phyloP scores from a whole-genome alignment of 2,113 vertebrate species.

The Protobothrops mucrosquamatus region DNA sequence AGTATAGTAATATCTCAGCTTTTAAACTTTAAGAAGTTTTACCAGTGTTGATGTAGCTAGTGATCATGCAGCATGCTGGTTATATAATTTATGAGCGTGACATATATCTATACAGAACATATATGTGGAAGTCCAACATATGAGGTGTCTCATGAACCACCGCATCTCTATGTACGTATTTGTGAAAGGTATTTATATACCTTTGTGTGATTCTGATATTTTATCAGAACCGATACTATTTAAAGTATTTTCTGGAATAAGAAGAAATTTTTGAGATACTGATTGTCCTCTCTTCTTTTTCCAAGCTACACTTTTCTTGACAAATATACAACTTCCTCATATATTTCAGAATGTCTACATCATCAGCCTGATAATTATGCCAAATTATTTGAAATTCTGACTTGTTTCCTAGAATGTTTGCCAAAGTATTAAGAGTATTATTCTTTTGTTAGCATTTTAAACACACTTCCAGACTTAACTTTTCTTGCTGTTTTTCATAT shows the following conservation, averaged over 20 bases:
- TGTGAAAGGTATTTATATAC: too few species aligned
- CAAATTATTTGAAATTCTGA: neutral
- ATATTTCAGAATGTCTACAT: neutral
- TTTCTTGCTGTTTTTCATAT: constrained; percentile 36
- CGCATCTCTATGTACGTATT: neutral
- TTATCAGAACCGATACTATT: rapidly evolving
- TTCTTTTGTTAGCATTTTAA: constrained; percentile 38
- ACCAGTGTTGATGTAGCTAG: neutral
- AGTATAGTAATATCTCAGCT: neutral
- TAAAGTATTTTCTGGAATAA: rapidly evolving
- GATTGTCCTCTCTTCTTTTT: neutral
- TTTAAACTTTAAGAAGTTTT: neutral
- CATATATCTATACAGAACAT: neutral
- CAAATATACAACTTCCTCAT: neutral
- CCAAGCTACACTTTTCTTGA: rapidly evolving
- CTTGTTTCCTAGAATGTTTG: constrained; percentile 20
- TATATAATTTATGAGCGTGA: neutral
- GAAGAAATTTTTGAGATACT: neutral
- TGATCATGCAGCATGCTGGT: neutral
- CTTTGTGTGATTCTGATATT: neutral
- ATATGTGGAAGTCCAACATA: neutral
- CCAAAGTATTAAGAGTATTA: constrained; percentile 25
- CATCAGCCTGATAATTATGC: neutral
- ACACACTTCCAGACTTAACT: constrained; percentile 34
- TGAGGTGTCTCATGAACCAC: neutral